Percentiles rank a stretch among this genome's conserved stretches.
Evolutionary conservation across 2,888 invertebrate species (phyloP).

Genomic region (Heliconius erato): DNA sequence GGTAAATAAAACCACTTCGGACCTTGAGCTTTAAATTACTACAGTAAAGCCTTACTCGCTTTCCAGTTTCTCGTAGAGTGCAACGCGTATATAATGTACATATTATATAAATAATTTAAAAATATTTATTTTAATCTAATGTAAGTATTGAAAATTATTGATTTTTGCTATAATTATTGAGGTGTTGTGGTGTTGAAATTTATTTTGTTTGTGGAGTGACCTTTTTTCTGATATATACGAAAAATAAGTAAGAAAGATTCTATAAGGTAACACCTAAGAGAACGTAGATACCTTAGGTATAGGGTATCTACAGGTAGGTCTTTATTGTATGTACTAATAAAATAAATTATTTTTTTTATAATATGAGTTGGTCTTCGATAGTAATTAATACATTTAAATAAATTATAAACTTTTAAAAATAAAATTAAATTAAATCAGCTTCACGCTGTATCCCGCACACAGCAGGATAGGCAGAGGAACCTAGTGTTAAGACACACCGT

Average conservation of each 20-base stretch:
- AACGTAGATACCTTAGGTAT: no score
- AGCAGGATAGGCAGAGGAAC: no score
- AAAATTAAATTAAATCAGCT: no score
- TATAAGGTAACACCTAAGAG: no score
- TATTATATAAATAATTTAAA: not conserved
- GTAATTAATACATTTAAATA: no score
- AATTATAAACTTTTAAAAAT: no score
- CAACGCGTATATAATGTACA: slow-evolving; percentile 16
- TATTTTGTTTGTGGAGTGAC: not conserved
- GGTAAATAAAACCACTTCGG: slow-evolving; percentile 29
- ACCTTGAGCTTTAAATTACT: slow-evolving; percentile 47
- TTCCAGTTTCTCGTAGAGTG: slow-evolving; percentile 18
- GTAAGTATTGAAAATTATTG: not conserved
- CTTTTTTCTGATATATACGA: not conserved
- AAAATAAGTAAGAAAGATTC: not conserved
- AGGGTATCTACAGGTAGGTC: not conserved
- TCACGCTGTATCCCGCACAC: no score
- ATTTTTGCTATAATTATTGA: not conserved
- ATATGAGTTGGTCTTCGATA: no score
- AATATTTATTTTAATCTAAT: not conserved
- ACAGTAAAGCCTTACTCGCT: slow-evolving; percentile 44
- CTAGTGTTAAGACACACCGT: no score
- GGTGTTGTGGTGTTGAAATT: not conserved
- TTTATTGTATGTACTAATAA: not conserved
- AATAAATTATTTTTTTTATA: no score